A percentile compares a stretch with the other conserved stretches of the same genome.
These are phyloP conservation scores for Hoplodrina blanda DNA, from an alignment of 2,888 invertebrate species.

Conservation along the genomic window DNA sequence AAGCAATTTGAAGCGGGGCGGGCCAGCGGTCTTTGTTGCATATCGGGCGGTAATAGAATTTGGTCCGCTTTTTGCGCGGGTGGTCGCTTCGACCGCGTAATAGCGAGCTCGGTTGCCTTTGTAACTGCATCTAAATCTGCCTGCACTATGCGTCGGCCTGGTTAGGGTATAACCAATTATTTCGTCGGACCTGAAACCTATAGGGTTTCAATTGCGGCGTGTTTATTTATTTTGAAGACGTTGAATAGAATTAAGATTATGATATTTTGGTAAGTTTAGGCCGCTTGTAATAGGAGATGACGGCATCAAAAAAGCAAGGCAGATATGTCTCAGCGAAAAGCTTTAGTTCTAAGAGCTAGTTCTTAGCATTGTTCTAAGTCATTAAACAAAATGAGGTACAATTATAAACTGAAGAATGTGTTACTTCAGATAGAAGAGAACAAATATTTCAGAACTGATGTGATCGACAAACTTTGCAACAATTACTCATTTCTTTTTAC, in stretches of 20 bases:
- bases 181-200: constrained; percentile 50
- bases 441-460: neutral
- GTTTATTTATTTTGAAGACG: constrained; percentile 14
- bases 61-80: constrained; percentile 89
- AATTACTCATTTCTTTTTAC: too few relatives aligned
- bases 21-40: constrained; percentile 89
- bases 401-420: neutral
- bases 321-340: neutral
- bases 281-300: too few relatives aligned
- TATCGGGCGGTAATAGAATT: constrained; percentile 90
- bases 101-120: constrained; percentile 87
- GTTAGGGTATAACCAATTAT: constrained; percentile 79
- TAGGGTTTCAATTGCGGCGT: constrained; percentile 9
- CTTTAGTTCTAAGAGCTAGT: neutral
- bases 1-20: constrained; percentile 89
- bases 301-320: neutral
- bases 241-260: neutral
- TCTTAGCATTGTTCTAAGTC: neutral
- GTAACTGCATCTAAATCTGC: constrained; percentile 89
- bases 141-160: constrained; percentile 75
- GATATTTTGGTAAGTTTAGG: too few relatives aligned
- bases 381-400: neutral
- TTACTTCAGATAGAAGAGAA: constrained; percentile 2
- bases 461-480: too few relatives aligned
- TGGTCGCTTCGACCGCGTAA: constrained; percentile 82